These are phyloP conservation scores for Chaenocephalus aceratus DNA, from an alignment of 2,113 vertebrate species.

Conservation along the genomic window DNA sequence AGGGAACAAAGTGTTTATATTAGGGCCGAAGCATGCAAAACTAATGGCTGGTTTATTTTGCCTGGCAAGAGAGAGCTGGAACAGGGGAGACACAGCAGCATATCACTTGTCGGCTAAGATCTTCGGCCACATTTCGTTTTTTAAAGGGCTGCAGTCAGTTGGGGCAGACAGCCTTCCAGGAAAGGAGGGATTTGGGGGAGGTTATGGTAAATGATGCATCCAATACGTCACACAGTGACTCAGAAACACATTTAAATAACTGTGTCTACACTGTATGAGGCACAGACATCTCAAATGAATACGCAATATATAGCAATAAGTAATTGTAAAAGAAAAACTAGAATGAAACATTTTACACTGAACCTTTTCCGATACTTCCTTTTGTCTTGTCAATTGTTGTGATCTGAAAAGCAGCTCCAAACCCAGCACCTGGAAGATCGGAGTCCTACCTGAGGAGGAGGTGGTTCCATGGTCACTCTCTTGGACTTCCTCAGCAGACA, in stretches of 20 bases:
- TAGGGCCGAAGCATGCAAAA: slow-evolving; percentile 49
- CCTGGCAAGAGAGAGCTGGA: slow-evolving; percentile 59
- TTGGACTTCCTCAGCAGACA: slow-evolving; percentile 85
- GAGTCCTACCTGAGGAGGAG: slow-evolving; percentile 91
- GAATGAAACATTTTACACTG: not conserved
- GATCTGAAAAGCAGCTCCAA: not conserved
- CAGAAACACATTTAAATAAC: slow-evolving; percentile 16
- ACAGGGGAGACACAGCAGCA: slow-evolving; percentile 37
- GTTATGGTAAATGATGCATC: slow-evolving; percentile 59
- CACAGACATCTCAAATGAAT: not conserved
- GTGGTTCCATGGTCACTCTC: slow-evolving; percentile 97
- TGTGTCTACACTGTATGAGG: not conserved
- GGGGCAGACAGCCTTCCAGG: not conserved
- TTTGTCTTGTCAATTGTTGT: not conserved
- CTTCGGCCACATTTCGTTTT: slow-evolving; percentile 57
- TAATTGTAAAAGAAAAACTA: not conserved
- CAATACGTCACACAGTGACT: slow-evolving; percentile 43
- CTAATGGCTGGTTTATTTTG: slow-evolving; percentile 66
- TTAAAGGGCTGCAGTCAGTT: slow-evolving; percentile 12
- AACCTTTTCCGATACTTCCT: not conserved
- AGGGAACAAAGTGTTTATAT: slow-evolving; percentile 58
- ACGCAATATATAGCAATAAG: not conserved
- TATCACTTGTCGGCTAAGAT: slow-evolving; percentile 52
- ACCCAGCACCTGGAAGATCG: not conserved
- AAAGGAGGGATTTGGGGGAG: not conserved